Evolutionary conservation across 2,888 invertebrate genomes (phyloP), one percentile per base, ranked within the genome.

Genomic region (Penaeus monodon): DNA sequence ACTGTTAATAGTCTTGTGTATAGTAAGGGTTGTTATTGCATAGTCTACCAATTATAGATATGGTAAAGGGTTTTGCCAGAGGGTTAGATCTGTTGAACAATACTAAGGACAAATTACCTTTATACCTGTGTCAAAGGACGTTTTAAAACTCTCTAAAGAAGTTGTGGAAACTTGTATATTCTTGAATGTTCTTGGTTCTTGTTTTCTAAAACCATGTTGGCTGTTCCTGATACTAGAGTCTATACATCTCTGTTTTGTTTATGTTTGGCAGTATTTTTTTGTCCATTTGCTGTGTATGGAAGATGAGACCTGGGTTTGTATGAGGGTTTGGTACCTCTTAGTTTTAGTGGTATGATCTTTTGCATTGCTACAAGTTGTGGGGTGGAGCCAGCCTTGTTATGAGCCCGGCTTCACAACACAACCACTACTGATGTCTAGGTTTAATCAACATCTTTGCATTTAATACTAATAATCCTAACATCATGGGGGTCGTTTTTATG

Each of bases 1-100:
- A 88, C 89, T 89, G 89, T 89, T 89, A 88, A 89, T 89, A 89
- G 89, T 88, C 88, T 89, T 89, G 89, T 88, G 89, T 89, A 89
- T 89, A 88, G 89, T 89, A 89, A 88, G 87, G 86, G 87, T 89
- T 89, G 89, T 89, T 89, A 89, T 89, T 88, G 89, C 88, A 89
- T 89, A 89, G 89, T 89, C 89, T 89, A 89, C 88, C 89, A 89
- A 88, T 89, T 89, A 89, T 89, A 89, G 87, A 85, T 86, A 86
- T 89, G 89, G 89, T 88, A 88, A 89, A 89, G 89, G 89, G 89
- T 88, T 88, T 88, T 88, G 89, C 89, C 89, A 89, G 89, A 89
- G 89, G 88, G 89, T 89, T 88, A 89, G 89, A 89, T 88, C 89
- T 89, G 88, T 89, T 89, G 88, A 89, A 89, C 88, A 89, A 85